These are phyloP conservation scores for Pseudeuparius sepicola DNA, from an alignment of 2,888 invertebrate genomes.

Conservation along the genomic window DNA sequence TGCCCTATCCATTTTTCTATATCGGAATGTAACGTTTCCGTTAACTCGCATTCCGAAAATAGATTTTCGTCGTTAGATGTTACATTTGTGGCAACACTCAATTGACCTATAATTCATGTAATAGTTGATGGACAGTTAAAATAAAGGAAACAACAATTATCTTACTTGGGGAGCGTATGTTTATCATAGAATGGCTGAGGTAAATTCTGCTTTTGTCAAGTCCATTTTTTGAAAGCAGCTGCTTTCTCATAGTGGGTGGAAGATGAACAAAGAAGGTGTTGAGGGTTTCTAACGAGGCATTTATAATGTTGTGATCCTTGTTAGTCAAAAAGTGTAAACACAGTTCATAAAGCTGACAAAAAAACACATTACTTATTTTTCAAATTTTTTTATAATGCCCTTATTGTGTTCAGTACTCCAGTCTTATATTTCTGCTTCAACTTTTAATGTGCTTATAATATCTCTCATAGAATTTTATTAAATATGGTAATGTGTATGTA, in stretches of 20 bases:
- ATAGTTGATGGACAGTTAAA: too few relatives aligned
- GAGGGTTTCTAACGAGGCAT: constrained; percentile 73
- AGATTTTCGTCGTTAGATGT: constrained; percentile 34
- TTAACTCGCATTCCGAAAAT: constrained; percentile 34
- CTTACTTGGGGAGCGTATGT: constrained; percentile 47
- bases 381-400: neutral
- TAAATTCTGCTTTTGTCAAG: constrained; percentile 38
- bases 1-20: constrained; percentile 39
- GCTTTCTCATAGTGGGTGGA: too few relatives aligned
- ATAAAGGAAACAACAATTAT: constrained; percentile 21
- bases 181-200: constrained; percentile 17
- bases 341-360: constrained; percentile 61
- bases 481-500: too few relatives aligned
- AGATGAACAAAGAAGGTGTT: constrained; percentile 48
- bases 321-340: constrained; percentile 61
- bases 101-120: constrained; percentile 35
- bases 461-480: too few relatives aligned
- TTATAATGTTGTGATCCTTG: constrained; percentile 78
- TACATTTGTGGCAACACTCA: constrained; percentile 38
- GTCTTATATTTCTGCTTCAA: too few relatives aligned
- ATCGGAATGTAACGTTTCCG: constrained; percentile 34
- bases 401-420: too few relatives aligned
- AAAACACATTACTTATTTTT: constrained; percentile 9
- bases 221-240: too few relatives aligned
- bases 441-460: too few relatives aligned